Conservation (phyloP, 2,797 vertebrate species). For the Eulemur mongoz region DNA sequence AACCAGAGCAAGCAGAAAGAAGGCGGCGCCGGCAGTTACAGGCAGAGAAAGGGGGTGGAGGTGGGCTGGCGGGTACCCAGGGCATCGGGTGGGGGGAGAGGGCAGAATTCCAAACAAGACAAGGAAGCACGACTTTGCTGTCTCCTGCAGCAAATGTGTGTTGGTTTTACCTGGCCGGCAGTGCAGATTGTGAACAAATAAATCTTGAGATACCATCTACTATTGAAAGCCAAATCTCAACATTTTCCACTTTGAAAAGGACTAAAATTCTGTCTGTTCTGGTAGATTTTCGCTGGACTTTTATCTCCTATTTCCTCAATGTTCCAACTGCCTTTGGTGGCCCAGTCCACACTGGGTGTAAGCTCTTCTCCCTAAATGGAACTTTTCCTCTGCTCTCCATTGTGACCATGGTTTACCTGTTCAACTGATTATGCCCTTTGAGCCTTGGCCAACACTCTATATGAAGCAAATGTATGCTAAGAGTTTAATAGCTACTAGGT, state of each 20-base stretch:
- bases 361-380: background rate
- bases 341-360: no score
- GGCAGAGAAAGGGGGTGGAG: background rate
- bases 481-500: background rate
- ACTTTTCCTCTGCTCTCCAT: no score
- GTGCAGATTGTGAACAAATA: background rate
- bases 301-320: background rate
- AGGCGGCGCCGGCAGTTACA: background rate
- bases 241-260: background rate
- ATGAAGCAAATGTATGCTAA: background rate
- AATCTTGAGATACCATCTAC: background rate
- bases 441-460: background rate
- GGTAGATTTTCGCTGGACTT: background rate
- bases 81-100: no score
- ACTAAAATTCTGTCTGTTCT: background rate
- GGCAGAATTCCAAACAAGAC: background rate
- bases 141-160: background rate
- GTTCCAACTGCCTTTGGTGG: background rate
- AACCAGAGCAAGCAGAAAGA: background rate
- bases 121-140: background rate
- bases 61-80: background rate
- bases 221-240: background rate
- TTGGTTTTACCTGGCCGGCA: background rate
- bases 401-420: background rate
- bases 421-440: background rate